These are phyloP conservation scores for Galeopterus variegatus DNA, from an alignment of 2,113 vertebrate genomes.

Conservation along the genomic window DNA sequence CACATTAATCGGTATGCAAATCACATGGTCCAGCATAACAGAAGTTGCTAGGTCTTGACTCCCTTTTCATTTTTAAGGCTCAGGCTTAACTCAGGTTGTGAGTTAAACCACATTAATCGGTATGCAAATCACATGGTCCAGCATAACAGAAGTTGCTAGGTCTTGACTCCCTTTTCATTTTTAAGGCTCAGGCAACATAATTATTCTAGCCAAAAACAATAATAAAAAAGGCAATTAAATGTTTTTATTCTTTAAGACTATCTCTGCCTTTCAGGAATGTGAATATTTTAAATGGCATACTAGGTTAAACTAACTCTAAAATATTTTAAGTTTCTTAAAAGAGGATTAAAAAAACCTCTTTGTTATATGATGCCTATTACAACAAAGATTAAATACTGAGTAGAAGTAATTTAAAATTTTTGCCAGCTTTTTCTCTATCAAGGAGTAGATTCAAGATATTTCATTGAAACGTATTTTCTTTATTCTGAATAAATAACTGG, in stretches of 20 bases:
- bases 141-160: not conserved
- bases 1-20: not conserved
- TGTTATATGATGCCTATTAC: not conserved
- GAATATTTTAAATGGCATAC: no score
- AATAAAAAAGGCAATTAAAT: not conserved
- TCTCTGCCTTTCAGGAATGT: not conserved
- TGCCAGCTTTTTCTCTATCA: not conserved
- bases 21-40: not conserved
- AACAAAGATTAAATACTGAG: not conserved
- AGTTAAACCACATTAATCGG: not conserved
- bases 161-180: constrained; percentile 9
- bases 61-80: constrained; percentile 28
- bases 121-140: not conserved
- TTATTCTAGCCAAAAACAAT: constrained; percentile 37
- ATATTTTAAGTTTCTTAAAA: not conserved
- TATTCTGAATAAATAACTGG: not conserved
- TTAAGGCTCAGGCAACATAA: not conserved
- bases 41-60: not conserved
- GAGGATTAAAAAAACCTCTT: not conserved
- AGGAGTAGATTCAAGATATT: not conserved
- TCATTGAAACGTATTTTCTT: not conserved
- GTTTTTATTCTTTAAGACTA: not conserved
- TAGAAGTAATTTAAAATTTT: constrained; percentile 12
- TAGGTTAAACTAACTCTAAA: constrained; percentile 11
- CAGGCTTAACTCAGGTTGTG: no score